A percentile compares a stretch with the other conserved stretches of the same genome.
Conservation (phyloP, 1,140 invertebrate genomes). For the Periplaneta americana region DNA sequence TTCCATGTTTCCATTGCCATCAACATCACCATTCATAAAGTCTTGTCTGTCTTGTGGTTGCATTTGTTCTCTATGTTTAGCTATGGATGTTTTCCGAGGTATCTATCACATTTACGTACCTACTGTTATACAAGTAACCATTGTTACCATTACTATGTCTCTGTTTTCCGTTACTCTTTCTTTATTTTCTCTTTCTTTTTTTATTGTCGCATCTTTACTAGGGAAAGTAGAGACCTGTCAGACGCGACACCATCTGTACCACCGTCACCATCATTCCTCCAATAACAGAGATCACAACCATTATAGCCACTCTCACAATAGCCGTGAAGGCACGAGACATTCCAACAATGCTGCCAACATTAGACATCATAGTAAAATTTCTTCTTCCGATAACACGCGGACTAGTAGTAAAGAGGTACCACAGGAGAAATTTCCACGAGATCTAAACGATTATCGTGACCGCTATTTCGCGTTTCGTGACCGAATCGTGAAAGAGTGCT, state of each 20-base stretch:
- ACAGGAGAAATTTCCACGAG: conserved; percentile 13
- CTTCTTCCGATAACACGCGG: conserved; percentile 3
- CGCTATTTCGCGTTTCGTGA: conserved; percentile 19
- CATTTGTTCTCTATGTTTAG: background rate
- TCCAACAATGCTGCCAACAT: background rate
- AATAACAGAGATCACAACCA: conserved; percentile 12
- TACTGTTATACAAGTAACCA: conserved; percentile 7
- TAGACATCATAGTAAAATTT: background rate
- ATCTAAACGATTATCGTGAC: conserved; percentile 39
- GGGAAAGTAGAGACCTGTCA: conserved; percentile 47
- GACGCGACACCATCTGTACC: conserved; percentile 31
- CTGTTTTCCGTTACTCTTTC: conserved; percentile 1
- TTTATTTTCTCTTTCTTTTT: conserved; percentile 17
- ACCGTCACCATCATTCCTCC: conserved; percentile 13
- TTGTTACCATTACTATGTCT: conserved; percentile 10
- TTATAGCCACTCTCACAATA: conserved; percentile 18
- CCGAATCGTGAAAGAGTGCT: conserved; percentile 10
- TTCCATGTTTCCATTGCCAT: background rate
- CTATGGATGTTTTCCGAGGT: background rate
- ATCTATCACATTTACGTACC: background rate
- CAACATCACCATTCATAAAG: background rate
- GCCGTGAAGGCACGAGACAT: background rate
- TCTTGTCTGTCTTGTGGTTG: conserved; percentile 34
- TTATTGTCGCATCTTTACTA: conserved; percentile 14
- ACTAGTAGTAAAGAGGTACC: conserved; percentile 5